Evolutionary conservation across 1,140 invertebrate genomes (phyloP), one percentile per base, ranked within the genome.

Genomic region (Polypedilum vanderplanki): DNA sequence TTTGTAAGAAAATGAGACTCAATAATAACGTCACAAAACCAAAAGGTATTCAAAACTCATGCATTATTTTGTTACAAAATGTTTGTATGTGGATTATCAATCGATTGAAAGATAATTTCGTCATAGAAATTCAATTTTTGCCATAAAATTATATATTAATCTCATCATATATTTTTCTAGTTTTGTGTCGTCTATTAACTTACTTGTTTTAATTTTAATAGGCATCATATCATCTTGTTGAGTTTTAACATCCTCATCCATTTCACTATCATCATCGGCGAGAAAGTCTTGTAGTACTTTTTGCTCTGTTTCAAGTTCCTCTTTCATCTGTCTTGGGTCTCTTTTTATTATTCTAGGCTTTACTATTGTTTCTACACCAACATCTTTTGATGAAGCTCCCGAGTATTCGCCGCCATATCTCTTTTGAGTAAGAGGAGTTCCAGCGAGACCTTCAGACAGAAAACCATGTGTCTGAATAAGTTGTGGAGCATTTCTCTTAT

Each of bases 371-470:
- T 15, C 24, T 40, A 4, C 15, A 7, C 7, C 22, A 33, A 5
- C 64, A 5, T 15, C 22, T 17, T 15, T 67, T 3, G 20, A 33
- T 3, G 12, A 70, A 9, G 22, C 20, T 18, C 65, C 65, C 1
- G 17, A 18, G 18, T 70, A 70, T 5, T 70, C 65, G 4, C 2
- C 7, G 0, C 9, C 33, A 9, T 3, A 22, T 18, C 20, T n/a
- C 3, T 15, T 33, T 15, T 57, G 18, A 33, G n/a, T n/a, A n/a
- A 7, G 3, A 33, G 73, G n/a, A 20, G 9, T 15, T n/a, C 64
- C 75, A 73, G 17, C 75, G 12, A 74, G 41, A 73, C 75, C 75
- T 74, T 76, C 75, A 5, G 75, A 76, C n/a, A 76, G 74, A 8
- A 76, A 7, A 17, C 75, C 75, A 17, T 17, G 18, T 10, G 64